Percentiles rank a stretch among this genome's conserved stretches.
phyloP scores from a whole-genome alignment of 2,113 vertebrate genomes.

The Phalacrocorax brasilianus region DNA sequence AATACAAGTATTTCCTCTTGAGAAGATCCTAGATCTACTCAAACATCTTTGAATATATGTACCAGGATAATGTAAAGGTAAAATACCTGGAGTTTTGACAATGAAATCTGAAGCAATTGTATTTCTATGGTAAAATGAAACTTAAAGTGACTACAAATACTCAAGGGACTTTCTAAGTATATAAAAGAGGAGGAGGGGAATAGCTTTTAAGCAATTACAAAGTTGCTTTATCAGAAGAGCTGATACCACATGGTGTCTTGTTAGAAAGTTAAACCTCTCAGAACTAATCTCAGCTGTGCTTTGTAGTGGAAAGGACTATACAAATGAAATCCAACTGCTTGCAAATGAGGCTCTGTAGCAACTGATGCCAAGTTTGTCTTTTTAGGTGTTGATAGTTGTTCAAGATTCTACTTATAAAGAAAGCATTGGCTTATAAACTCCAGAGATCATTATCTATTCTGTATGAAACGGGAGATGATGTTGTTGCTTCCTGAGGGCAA shows the following conservation, averaged over 20 bases:
- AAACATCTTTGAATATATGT: rapidly evolving
- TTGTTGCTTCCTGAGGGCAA: background rate
- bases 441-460: background rate
- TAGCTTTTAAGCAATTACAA: background rate
- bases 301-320: background rate
- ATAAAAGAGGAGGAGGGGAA: background rate
- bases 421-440: background rate
- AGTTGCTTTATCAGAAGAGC: background rate
- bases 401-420: background rate
- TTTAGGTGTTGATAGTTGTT: background rate
- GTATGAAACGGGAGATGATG: background rate
- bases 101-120: background rate
- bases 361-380: background rate
- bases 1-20: background rate
- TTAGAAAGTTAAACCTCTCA: background rate
- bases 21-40: background rate
- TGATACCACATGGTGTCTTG: background rate
- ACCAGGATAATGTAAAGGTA: background rate
- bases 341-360: background rate
- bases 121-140: background rate
- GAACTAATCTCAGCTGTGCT: background rate
- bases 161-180: background rate
- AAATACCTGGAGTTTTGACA: background rate
- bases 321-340: background rate
- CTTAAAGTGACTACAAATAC: background rate